Conservation (phyloP, 2,113 vertebrate species). For the Sceloporus undulatus region DNA sequence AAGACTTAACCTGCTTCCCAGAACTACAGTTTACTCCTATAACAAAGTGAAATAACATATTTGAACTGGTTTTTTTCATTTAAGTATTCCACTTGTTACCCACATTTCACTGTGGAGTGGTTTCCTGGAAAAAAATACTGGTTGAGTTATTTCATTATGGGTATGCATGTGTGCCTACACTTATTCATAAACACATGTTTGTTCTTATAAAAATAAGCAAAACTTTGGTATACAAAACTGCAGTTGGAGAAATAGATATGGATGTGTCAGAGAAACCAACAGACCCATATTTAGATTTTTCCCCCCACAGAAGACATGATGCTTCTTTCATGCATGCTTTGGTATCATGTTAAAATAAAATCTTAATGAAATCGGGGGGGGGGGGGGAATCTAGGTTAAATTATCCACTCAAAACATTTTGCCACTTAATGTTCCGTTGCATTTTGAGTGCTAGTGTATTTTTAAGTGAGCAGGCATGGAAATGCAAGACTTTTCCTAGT, state of each 20-base stretch:
- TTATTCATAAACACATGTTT: no score
- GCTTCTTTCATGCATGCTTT: background rate
- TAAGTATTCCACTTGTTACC: background rate
- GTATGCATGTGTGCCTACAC: no score
- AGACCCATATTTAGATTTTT: background rate
- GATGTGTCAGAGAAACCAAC: background rate
- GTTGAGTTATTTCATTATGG: background rate
- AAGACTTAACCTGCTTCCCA: background rate
- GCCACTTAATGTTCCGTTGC: background rate
- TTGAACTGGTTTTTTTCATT: background rate
- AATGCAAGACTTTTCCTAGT: conserved; percentile 28
- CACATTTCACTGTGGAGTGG: background rate
- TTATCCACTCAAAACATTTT: conserved; percentile 28
- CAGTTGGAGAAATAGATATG: background rate
- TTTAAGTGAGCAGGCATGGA: conserved; percentile 16
- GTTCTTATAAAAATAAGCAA: background rate
- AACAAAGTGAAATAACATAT: background rate
- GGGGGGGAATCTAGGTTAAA: conserved; percentile 47
- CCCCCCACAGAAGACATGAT: no score
- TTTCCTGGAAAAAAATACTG: background rate
- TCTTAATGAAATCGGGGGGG: conserved; percentile 17
- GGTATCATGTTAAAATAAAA: conserved; percentile 31
- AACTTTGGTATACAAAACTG: background rate
- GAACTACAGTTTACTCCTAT: background rate
- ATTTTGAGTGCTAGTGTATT: accelerated